Evolutionary conservation across 2,888 invertebrate species (phyloP).

Genomic region (Mallateleia sp.): DNA sequence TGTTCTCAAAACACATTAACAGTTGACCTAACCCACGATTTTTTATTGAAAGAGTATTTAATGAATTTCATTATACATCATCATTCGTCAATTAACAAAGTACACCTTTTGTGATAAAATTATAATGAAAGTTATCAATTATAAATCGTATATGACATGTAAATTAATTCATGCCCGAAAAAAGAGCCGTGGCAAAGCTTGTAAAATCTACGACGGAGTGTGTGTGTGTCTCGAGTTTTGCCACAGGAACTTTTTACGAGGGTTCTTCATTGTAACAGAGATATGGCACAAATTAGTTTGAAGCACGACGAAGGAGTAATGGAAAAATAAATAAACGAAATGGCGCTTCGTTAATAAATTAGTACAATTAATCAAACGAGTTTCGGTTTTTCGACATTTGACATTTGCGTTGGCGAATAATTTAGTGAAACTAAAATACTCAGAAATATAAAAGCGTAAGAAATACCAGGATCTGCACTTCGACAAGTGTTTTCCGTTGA

Average conservation of each 20-base stretch:
- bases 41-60: slow-evolving; percentile 47
- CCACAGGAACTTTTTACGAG: too few species aligned
- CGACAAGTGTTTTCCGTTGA: slow-evolving; percentile 46
- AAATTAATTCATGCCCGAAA: too few species aligned
- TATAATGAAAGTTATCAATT: slow-evolving; percentile 68
- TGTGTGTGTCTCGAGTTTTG: too few species aligned
- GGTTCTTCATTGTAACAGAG: slow-evolving; percentile 46
- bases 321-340: slow-evolving; percentile 19
- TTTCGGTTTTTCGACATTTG: slow-evolving; percentile 4
- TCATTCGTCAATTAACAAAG: slow-evolving; percentile 70
- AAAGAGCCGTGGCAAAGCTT: too few species aligned
- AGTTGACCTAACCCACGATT: too few species aligned
- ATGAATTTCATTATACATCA: slow-evolving; percentile 54
- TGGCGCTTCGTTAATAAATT: slow-evolving; percentile 24
- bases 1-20: too few species aligned
- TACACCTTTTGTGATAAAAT: slow-evolving; percentile 63
- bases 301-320: not conserved
- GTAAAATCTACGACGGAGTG: too few species aligned
- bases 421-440: not conserved
- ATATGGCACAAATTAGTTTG: slow-evolving; percentile 48
- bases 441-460: not conserved
- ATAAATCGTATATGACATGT: slow-evolving; percentile 46
- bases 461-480: not conserved
- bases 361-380: slow-evolving; percentile 10
- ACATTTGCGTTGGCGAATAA: not conserved